Base-by-base conservation (phyloP, 2,888 invertebrate genomes). In the Apoderus coryli region DNA sequence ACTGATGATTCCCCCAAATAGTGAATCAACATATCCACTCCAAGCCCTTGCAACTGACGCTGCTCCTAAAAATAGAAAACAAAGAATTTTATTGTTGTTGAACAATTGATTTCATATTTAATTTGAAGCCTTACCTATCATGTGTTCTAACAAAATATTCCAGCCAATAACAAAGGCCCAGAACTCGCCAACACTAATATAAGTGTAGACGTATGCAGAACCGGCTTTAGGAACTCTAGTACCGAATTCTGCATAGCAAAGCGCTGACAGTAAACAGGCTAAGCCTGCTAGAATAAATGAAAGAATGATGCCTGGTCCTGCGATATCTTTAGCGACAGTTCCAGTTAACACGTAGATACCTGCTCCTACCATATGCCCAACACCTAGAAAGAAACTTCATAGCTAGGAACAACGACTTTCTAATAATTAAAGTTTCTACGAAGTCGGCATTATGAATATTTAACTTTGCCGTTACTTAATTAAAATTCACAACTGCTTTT, bases 111-210 rank as follows among this genome's bases (percentile, higher is more conserved):
- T n/a, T n/a, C 19, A n/a, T 19, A n/a, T 19, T 19, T 19, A 19
- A 19, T 19, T 19, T 29, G 14, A 15, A 15, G 10, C 10, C 45
- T 49, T 47, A 74, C 81, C 81, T 44, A 88, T 76, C 76, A 86
- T 80, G 52, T 88, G 85, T 52, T 88, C 88, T 46, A 90, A 57
- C 22, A 92, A 71, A 32, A 92, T 80, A 52, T 89, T 90, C 92
- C 92, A 92, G 13, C 92, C 92, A 47, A 92, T 90, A 29, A 86
- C 73, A 49, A 92, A 92, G 0, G 90, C 90, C 79, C 85, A 82
- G 50, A 90, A 81, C 56, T 92, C 92, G 10, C 90, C 90, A 34
- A 92, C 72, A 42, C 85, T 82, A 32, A 89, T 82, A 52, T 92
- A 92, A 4, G 88, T 89, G 57, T 92, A 92, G 10, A 88, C 78